These are phyloP conservation scores for Dryas iulia DNA, from an alignment of 1,140 invertebrate species.

Conservation along the genomic window DNA sequence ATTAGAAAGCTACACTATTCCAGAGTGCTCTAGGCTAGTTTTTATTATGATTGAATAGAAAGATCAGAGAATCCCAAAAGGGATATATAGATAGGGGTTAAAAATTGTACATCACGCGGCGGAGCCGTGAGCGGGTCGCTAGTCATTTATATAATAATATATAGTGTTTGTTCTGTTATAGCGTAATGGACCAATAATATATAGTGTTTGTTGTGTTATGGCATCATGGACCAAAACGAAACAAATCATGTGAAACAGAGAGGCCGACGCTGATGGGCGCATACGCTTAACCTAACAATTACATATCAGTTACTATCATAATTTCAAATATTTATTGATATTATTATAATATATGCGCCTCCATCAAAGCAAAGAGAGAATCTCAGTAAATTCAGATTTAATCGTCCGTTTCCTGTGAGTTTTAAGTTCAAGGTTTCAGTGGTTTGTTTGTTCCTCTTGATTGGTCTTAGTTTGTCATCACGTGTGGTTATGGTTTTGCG, in stretches of 20 bases:
- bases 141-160: too few species aligned
- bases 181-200: too few species aligned
- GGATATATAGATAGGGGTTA: too few species aligned
- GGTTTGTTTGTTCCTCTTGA: constrained; percentile 9
- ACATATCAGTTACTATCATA: not conserved
- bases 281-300: not conserved
- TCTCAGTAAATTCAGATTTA: not conserved
- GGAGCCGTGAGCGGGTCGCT: too few species aligned
- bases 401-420: not conserved
- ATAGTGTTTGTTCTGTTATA: too few species aligned
- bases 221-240: not conserved
- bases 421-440: constrained; percentile 6
- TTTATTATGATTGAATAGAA: too few species aligned
- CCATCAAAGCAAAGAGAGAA: not conserved
- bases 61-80: too few species aligned
- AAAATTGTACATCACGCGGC: too few species aligned
- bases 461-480: constrained; percentile 19
- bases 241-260: not conserved
- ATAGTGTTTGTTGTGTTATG: not conserved
- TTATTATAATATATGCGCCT: not conserved
- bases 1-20: too few species aligned
- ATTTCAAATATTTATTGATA: not conserved
- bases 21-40: too few species aligned
- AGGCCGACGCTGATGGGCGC: not conserved
- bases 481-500: constrained; percentile 8